Percentiles rank a stretch among this genome's conserved stretches.
Evolutionary conservation across 2,888 invertebrate species (phyloP).

Genomic region (Sympetrum striolatum): DNA sequence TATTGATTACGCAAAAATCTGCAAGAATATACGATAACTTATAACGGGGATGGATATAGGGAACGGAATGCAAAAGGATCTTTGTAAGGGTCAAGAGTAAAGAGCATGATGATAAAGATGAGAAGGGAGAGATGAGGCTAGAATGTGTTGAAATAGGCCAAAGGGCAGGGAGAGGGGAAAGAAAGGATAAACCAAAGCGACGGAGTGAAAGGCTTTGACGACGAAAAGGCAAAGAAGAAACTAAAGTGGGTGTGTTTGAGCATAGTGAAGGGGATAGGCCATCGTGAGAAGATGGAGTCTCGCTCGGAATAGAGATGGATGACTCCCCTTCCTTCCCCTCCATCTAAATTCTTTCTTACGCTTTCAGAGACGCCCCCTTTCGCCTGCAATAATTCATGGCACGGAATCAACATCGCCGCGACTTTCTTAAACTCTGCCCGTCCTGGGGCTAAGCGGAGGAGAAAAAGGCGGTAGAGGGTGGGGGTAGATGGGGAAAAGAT

Average conservation of each 20-base stretch:
- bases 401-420: neutral
- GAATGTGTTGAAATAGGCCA: neutral
- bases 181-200: neutral
- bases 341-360: neutral
- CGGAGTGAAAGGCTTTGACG: neutral
- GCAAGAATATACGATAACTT: neutral
- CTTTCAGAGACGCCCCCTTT: neutral
- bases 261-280: neutral
- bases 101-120: neutral
- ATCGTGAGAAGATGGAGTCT: conserved; percentile 4
- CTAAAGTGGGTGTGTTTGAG: too few relatives aligned
- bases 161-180: neutral
- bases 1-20: too few relatives aligned
- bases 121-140: neutral
- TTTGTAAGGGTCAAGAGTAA: neutral
- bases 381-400: neutral
- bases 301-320: conserved; percentile 32
- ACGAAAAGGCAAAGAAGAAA: neutral
- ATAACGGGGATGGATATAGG: neutral
- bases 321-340: neutral
- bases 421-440: neutral
- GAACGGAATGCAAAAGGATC: neutral
- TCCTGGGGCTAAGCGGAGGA: neutral
- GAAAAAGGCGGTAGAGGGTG: neutral
- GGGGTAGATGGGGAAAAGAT: neutral